Evolutionary conservation across 2,113 vertebrate genomes (phyloP), one percentile per base, ranked within the genome.

Genomic region (Oophaga pumilio): DNA sequence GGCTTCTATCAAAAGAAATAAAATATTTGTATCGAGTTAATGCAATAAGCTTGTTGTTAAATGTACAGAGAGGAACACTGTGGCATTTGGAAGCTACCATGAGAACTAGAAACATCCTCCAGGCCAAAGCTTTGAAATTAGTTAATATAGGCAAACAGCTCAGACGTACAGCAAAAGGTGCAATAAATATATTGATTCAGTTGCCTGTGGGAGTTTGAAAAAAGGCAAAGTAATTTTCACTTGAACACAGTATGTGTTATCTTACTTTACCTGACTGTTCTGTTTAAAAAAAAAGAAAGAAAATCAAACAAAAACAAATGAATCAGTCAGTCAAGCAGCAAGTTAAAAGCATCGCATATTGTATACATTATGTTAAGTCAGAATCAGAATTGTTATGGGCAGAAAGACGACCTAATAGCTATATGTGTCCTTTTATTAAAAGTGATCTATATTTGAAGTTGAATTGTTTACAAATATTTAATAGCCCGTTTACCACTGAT

Each of bases 171-270:
- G 53, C 69, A 74, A 85, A 74, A 71, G 53, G 83, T 85, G 68
- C 69, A 85, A 85, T 85, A 85, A 85, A 76, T 85, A 85, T 85
- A 85, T 85, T 85, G 83, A 85, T 85, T 85, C 66, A 85, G 53
- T 71, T 85, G 69, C 69, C 69, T 85, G 83, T 74, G 83, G 83
- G 83, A 85, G 52, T 85, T 59, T 73, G n/a, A 74, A 56, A 85
- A 85, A 85, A 85, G 69, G 83, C 69, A 85, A 85, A 85, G 68
- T 60, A 85, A 85, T 85, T 85, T 85, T 85, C 69, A 59, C 53
- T 85, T 76, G 56, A 85, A 85, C 83, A 85, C 69, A 59, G 68
- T 85, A 76, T 76, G 83, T 85, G 68, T 85, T 85, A 85, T 74
- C 69, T 74, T 43, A 76, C 50, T 76, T 74, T 74, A 60, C 68